Percentiles rank a stretch among this genome's conserved stretches.
Evolutionary conservation across 1,140 invertebrate genomes (phyloP).

Genomic region (Drosophila cardini): DNA sequence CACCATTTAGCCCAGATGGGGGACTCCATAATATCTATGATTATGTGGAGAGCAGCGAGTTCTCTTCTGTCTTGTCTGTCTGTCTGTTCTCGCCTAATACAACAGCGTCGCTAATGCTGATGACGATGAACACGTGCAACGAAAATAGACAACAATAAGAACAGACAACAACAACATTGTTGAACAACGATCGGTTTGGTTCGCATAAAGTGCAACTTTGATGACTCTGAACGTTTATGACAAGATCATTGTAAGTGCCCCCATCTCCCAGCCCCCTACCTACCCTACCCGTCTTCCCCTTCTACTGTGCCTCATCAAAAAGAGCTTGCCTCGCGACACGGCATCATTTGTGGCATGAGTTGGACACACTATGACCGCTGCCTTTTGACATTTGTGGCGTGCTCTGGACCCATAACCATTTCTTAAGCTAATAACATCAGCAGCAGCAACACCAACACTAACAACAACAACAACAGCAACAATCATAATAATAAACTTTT

Average conservation of each 20-base stretch:
- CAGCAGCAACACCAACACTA: slow-evolving; percentile 32
- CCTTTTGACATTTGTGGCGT: slow-evolving; percentile 76
- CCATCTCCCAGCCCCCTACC: background rate
- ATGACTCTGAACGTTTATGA: slow-evolving; percentile 81
- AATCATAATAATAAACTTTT: slow-evolving; percentile 83
- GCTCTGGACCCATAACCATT: slow-evolving; percentile 77
- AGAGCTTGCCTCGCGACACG: background rate
- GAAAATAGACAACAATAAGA: slow-evolving; percentile 44
- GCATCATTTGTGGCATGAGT: slow-evolving; percentile 33
- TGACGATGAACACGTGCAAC: slow-evolving; percentile 77
- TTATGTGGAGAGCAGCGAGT: slow-evolving; percentile 65
- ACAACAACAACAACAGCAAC: slow-evolving; percentile 31
- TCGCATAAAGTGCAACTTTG: slow-evolving; percentile 83
- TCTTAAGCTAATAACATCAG: slow-evolving; percentile 74
- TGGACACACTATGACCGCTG: slow-evolving; percentile 57
- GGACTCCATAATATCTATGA: slow-evolving; percentile 70
- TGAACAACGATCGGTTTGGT: slow-evolving; percentile 63
- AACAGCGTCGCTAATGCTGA: slow-evolving; percentile 76
- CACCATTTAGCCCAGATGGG: slow-evolving; percentile 62
- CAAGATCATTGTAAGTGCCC: slow-evolving; percentile 68
- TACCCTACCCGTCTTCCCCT: background rate
- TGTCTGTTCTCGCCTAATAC: slow-evolving; percentile 79
- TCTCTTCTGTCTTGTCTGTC: slow-evolving; percentile 1
- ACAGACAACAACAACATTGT: slow-evolving; percentile 22
- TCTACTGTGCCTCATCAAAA: background rate